A percentile compares a stretch with the other conserved stretches of the same genome.
Conservation (phyloP, 1,140 invertebrate species). For the Macrobrachium rosenbergii region DNA sequence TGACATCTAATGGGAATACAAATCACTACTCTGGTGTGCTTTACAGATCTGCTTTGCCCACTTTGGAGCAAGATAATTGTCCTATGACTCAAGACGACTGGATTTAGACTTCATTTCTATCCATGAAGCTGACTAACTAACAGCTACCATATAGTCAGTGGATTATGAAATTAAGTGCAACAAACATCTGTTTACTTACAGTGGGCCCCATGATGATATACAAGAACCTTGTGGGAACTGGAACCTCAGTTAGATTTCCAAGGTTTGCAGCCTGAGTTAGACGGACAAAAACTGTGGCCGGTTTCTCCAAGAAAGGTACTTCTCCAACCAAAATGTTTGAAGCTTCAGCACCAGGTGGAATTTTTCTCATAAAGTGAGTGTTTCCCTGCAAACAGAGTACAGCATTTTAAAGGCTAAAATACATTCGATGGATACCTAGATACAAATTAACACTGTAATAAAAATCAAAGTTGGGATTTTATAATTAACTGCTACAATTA, state of each 20-base stretch:
- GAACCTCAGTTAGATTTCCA: constrained; percentile 96
- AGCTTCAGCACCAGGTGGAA: constrained; percentile 95
- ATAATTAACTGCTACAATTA: too few relatives aligned
- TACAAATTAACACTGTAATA: background rate
- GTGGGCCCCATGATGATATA: constrained; percentile 94
- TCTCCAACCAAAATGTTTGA: constrained; percentile 98
- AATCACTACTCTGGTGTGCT: too few relatives aligned
- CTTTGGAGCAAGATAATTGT: too few relatives aligned
- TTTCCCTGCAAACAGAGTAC: constrained; percentile 78
- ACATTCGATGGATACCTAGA: constrained; percentile 17
- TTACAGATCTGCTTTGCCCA: too few relatives aligned
- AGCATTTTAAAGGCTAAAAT: background rate
- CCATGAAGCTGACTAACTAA: too few relatives aligned
- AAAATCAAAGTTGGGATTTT: too few relatives aligned
- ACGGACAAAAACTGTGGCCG: constrained; percentile 92
- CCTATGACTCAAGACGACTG: too few relatives aligned
- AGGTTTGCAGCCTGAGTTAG: constrained; percentile 89
- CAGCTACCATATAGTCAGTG: background rate
- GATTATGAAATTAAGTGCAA: background rate
- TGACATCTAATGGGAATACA: too few relatives aligned
- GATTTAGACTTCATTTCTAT: too few relatives aligned
- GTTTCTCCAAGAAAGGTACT: constrained; percentile 94
- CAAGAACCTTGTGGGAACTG: constrained; percentile 95
- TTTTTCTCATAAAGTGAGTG: constrained; percentile 95
- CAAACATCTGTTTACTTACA: constrained; percentile 72